Base-by-base conservation (phyloP, 2,888 invertebrate species). In the Philopedon plagiatum region DNA sequence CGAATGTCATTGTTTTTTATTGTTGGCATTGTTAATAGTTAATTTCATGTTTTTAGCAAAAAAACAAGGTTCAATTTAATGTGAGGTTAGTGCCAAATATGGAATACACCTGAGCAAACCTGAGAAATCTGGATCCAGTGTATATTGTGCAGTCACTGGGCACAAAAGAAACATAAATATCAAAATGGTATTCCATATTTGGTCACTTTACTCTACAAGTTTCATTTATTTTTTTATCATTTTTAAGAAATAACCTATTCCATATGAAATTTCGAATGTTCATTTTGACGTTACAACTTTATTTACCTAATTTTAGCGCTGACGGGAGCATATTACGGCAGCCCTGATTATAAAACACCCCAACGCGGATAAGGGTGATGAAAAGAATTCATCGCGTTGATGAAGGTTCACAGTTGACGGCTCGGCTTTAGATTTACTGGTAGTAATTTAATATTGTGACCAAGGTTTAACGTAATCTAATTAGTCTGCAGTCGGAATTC, bases 351-450 rank as follows among this genome's bases (percentile, higher is more conserved):
- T 46, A 46, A 46, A 46, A 46, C 46, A 46, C 21, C 46, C 46
- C 21, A 46, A 46, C 21, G 46, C 46, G 46, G 19, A 44, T 19
- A 18, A 44, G 46, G 46, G 46, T 21, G 23, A 46, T n/a, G 46
- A 46, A 46, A 46, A 46, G 46, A 46, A 46, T 46, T 46, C 46
- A 46, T 21, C 46, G 46, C 21, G 46, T 46, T 46, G 46, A 46
- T 46, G 46, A 46, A 21, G 46, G 46, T 46, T 46, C 46, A 46
- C 21, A 46, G 46, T 46, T 46, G 46, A 46, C 46, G 23, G 46
- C 46, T 46, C 19, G 46, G 46, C 23, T 46, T 46, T 44, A 19
- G 44, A 39, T 39, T 13, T 39, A 13, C 39, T 39, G 15, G 15
- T 11, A 39, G 39, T 39, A 13, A 13, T 13, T 39, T 39, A 39